phyloP scores from a whole-genome alignment of 1,140 invertebrate genomes.

The Caenorhabditis inopinata region DNA sequence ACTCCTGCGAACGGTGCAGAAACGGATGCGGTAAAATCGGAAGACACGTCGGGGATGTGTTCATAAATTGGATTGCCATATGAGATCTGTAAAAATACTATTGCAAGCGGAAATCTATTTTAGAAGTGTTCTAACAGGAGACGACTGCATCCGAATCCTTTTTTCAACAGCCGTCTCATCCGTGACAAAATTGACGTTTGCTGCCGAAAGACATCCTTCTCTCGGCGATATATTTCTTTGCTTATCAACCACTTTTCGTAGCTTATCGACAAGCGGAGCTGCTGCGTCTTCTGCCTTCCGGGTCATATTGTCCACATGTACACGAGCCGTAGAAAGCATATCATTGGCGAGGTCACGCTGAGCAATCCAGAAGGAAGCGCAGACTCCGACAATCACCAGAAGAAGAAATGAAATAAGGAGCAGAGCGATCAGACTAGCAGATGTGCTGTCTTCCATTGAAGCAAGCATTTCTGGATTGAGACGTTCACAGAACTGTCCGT shows the following conservation, averaged over 20 bases:
- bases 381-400: background rate
- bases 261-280: background rate
- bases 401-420: background rate
- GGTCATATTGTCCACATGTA: background rate
- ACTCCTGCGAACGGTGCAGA: background rate
- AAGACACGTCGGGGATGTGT: background rate
- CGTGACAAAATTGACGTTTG: slow-evolving; percentile 6
- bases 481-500: slow-evolving; percentile 2
- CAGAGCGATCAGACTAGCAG: background rate
- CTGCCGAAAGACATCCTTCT: background rate
- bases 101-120: background rate
- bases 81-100: background rate
- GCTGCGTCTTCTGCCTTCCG: background rate
- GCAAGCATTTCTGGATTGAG: background rate
- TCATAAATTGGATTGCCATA: background rate
- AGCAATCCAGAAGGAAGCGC: background rate
- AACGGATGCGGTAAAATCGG: background rate
- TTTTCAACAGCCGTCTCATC: background rate
- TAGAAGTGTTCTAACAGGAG: background rate
- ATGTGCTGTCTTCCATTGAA: background rate
- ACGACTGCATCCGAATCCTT: background rate
- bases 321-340: background rate
- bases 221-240: background rate
- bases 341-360: background rate
- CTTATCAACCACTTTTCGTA: background rate